Evolutionary conservation across 2,888 invertebrate genomes (phyloP).

Genomic region (Eupithecia exiguata): DNA sequence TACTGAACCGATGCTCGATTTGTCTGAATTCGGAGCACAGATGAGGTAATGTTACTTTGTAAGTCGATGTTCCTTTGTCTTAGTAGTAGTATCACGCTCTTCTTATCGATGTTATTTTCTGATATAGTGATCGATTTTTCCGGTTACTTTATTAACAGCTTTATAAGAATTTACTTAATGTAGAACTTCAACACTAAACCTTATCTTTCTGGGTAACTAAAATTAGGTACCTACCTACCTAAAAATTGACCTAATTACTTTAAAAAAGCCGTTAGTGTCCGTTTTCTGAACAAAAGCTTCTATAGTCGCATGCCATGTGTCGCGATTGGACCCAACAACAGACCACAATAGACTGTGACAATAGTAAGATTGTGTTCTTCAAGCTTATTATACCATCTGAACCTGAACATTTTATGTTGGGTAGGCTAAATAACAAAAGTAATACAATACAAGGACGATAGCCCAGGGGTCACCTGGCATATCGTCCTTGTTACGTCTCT

Average conservation of each 20-base stretch:
- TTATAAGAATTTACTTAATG: not conserved
- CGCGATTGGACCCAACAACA: no score
- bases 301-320: no score
- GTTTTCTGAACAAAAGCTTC: not conserved
- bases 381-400: not conserved
- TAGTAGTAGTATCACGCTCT: not conserved
- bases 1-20: constrained; percentile 21
- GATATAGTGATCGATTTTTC: not conserved
- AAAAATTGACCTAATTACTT: not conserved
- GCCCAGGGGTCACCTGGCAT: not conserved
- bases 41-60: constrained; percentile 1
- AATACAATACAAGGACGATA: no score
- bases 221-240: not conserved
- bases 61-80: not conserved
- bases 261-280: not conserved
- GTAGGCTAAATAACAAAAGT: not conserved
- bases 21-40: constrained; percentile 6
- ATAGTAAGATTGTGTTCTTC: not conserved
- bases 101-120: not conserved
- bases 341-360: no score
- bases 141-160: not conserved
- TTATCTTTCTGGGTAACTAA: not conserved
- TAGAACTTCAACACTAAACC: not conserved
- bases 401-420: not conserved
- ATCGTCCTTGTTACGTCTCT: not conserved